A percentile compares a stretch with the other conserved stretches of the same genome.
These are phyloP conservation scores for Tragelaphus buxtoni DNA, from an alignment of 2,113 vertebrate genomes.

Conservation along the genomic window DNA sequence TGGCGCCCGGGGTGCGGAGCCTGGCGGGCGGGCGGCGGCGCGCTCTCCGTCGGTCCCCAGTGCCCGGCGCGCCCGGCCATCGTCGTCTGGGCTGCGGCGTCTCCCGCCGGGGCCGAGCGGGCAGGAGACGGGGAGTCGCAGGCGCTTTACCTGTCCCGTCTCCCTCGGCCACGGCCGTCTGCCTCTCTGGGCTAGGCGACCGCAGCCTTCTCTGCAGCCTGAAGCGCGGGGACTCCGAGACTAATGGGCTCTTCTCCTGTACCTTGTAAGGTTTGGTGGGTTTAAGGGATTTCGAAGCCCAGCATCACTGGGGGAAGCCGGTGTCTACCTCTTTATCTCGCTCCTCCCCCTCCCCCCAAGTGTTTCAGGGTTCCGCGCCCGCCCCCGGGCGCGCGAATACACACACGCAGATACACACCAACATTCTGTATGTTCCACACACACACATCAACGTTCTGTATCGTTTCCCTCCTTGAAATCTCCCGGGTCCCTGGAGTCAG, in stretches of 20 bases:
- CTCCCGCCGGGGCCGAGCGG: neutral
- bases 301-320: neutral
- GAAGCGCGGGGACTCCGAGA: neutral
- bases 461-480: neutral
- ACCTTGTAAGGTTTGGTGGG: neutral
- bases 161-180: neutral
- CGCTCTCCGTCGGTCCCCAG: neutral
- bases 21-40: neutral
- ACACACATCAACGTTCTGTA: neutral
- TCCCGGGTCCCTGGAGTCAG: neutral
- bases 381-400: neutral
- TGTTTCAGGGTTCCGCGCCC: neutral
- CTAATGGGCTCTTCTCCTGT: neutral
- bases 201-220: neutral
- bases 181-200: neutral
- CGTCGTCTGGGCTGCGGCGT: neutral
- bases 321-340: neutral
- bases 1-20: constrained; percentile 42
- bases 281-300: constrained; percentile 1
- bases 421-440: neutral
- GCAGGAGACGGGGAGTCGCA: no score
- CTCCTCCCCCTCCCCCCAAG: neutral
- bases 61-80: neutral
- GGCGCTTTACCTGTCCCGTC: neutral
- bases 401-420: neutral